Percentiles rank a stretch among this genome's conserved stretches.
Conservation (phyloP, 2,113 vertebrate species). For the Hippolais icterina region DNA sequence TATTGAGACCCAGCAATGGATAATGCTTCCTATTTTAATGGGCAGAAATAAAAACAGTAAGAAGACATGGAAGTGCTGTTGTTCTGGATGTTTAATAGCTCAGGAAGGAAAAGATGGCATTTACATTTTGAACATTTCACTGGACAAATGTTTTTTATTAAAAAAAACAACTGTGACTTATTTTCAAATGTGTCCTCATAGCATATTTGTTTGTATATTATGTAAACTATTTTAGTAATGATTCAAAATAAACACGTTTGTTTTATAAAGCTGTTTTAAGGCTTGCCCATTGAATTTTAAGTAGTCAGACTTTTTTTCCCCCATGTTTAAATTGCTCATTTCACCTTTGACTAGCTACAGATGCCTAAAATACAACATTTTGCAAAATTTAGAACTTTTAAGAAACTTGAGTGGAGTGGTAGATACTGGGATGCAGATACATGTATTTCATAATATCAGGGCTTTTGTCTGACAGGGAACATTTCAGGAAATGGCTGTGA, state of each 20-base stretch:
- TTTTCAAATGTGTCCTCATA: conserved; percentile 5
- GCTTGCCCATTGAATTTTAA: background rate
- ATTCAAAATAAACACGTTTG: conserved; percentile 71
- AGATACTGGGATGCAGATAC: background rate
- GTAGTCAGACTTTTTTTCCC: background rate
- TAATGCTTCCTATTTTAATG: background rate
- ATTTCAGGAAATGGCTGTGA: background rate
- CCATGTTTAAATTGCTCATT: background rate
- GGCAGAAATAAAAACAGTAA: background rate
- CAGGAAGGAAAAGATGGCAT: conserved; percentile 59
- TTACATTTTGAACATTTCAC: conserved; percentile 60
- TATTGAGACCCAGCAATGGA: background rate
- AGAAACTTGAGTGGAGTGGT: background rate
- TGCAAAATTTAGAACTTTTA: background rate
- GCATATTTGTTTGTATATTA: conserved; percentile 51
- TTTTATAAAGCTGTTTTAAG: conserved; percentile 47
- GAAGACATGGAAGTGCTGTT: conserved; percentile 31
- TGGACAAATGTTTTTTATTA: conserved; percentile 55
- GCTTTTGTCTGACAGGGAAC: background rate
- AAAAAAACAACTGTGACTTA: conserved; percentile 36
- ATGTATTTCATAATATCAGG: background rate
- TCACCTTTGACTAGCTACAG: background rate
- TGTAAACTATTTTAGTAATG: conserved; percentile 73
- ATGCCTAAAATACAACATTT: background rate
- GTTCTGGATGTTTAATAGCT: conserved; percentile 53